Percentiles rank a stretch among this genome's conserved stretches.
These are phyloP conservation scores for Colistium nudipinnis DNA, from an alignment of 2,113 vertebrate species.

Conservation along the genomic window DNA sequence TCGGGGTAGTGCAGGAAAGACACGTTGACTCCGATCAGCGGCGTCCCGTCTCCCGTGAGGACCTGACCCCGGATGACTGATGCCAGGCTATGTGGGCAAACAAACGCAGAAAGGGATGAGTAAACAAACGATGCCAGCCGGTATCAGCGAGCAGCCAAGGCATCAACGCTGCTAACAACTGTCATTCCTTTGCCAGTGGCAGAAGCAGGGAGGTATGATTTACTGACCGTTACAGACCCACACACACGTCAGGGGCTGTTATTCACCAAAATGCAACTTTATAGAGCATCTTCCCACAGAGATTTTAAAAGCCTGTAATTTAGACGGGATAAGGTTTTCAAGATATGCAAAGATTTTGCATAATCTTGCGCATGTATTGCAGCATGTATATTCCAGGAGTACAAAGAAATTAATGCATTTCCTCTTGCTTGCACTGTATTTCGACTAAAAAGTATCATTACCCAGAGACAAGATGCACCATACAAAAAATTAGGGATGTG, in stretches of 20 bases:
- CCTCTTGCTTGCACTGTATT: background rate
- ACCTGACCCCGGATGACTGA: constrained; percentile 98
- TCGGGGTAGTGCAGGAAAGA: constrained; percentile 94
- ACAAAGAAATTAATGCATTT: constrained; percentile 26
- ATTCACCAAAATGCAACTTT: constrained; percentile 59
- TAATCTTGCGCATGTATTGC: constrained; percentile 36
- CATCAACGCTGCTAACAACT: constrained; percentile 47
- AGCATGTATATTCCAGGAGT: constrained; percentile 49
- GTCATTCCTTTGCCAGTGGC: constrained; percentile 35
- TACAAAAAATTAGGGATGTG: too few species aligned
- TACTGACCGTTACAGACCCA: constrained; percentile 55
- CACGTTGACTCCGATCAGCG: constrained; percentile 98
- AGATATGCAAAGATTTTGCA: constrained; percentile 50
- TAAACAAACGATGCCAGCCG: constrained; percentile 59
- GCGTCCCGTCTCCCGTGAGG: constrained; percentile 94
- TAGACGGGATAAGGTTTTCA: constrained; percentile 60
- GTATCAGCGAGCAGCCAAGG: constrained; percentile 22
- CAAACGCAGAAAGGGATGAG: constrained; percentile 65
- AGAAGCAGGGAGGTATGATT: constrained; percentile 54
- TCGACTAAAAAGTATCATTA: constrained; percentile 19
- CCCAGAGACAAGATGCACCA: background rate
- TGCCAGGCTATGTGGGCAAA: constrained; percentile 86
- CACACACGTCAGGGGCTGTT: constrained; percentile 51
- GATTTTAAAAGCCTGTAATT: constrained; percentile 71
- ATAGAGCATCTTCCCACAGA: constrained; percentile 49